Evolutionary conservation across 1,140 invertebrate genomes (phyloP).

Genomic region (Drosophila orosa): DNA sequence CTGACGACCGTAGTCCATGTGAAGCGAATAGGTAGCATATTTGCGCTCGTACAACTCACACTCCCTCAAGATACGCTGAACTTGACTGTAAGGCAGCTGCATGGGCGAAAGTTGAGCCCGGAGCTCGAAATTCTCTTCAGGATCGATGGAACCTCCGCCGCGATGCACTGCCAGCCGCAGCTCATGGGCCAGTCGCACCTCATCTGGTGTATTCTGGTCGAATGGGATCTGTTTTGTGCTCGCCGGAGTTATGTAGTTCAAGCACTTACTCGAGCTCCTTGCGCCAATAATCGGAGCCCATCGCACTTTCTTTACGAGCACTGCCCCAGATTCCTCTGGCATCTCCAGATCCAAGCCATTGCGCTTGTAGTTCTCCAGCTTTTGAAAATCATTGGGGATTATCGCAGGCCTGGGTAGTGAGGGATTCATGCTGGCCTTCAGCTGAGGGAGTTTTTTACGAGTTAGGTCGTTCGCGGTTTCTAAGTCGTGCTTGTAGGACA

Average conservation of each 20-base stretch:
- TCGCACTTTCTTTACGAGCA: conserved; percentile 20
- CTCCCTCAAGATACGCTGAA: conserved; percentile 47
- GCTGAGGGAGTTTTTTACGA: neutral
- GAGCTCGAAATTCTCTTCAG: conserved; percentile 32
- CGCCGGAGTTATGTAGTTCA: conserved; percentile 2
- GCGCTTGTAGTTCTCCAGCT: conserved; percentile 26
- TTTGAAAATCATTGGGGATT: neutral
- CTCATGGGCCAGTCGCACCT: conserved; percentile 35
- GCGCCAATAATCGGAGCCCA: conserved; percentile 17
- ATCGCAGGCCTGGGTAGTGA: neutral
- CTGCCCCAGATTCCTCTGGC: neutral
- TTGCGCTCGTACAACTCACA: conserved; percentile 46
- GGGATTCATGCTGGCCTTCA: conserved; percentile 31
- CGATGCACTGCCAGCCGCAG: conserved; percentile 55
- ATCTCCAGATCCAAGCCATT: conserved; percentile 37
- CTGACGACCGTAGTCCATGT: conserved; percentile 36
- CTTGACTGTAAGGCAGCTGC: conserved; percentile 34
- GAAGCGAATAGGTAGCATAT: conserved; percentile 25
- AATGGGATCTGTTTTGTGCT: conserved; percentile 19
- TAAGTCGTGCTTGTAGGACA: conserved; percentile 3
- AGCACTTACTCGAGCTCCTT: conserved; percentile 16
- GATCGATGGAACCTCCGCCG: conserved; percentile 47
- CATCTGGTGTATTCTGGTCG: conserved; percentile 5
- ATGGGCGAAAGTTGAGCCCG: conserved; percentile 23
- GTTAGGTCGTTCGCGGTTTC: neutral